Base-by-base conservation (phyloP, 1,140 invertebrate species). In the Aporrectodea caliginosa region DNA sequence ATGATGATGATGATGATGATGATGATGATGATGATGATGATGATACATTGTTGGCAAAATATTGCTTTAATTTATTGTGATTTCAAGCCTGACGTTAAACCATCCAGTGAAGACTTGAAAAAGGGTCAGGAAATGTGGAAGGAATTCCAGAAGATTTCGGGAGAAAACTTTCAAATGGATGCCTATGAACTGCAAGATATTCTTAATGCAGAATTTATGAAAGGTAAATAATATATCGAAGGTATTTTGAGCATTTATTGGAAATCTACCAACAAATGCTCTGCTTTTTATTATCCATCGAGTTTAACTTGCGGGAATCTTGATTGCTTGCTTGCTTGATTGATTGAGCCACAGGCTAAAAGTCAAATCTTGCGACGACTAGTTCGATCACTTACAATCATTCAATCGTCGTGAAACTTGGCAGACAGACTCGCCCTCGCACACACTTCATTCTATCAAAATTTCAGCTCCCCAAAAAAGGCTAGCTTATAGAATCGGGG, bases 161-260 rank as follows among this genome's bases (percentile, higher is more conserved):
- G 96, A 22, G 92, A 93, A 73, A 96, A 98, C 85, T 91, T 94
- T 87, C 95, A 98, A 89, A 93, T 98, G 0, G 95, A 98, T 88
- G 96, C 95, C 92, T 92, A 92, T 88, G 96, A 98, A 86, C 89
- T 98, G 16, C 95, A 96, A 88, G 92, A 95, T 84, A 95, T 98
- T 83, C 90, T 98, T 68, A 95, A 98, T 89, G 93, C 94, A 85
- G 94, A 95, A 16, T 93, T 97, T 90, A 91, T 92, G 83, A 93
- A 93, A 91, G 95, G 94, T 96, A 90, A 84, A 22, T 22, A 58
- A 22, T 22, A 58, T 12, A 6, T 58, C 43, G 43, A 12, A 58
- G 6, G 43, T 58, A 6, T 12, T 22, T 12, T 22, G 22, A 58
- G 6, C 6, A 58, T 22, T 58, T 58, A 58, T 58, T 58, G 43